A percentile compares a stretch with the other conserved stretches of the same genome.
Evolutionary conservation across 2,113 vertebrate species (phyloP).

Genomic region (Petaurus breviceps): DNA sequence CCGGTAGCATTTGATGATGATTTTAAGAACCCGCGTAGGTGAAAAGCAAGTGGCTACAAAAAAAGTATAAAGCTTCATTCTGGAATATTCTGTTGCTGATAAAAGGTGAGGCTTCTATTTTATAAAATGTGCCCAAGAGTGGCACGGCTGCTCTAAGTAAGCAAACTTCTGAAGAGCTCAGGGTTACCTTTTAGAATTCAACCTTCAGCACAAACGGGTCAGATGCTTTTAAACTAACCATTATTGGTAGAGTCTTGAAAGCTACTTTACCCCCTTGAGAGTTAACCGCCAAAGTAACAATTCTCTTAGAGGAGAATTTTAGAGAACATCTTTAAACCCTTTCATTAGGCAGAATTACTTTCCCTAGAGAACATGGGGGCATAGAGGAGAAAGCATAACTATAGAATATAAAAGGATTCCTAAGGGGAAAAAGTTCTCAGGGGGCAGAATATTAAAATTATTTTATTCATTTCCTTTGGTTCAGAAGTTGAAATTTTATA

Average conservation of each 20-base stretch:
- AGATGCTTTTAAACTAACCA: constrained; percentile 49
- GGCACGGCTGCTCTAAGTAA: background rate
- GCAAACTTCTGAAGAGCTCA: constrained; percentile 27
- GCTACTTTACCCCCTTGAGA: constrained; percentile 12
- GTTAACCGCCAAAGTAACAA: constrained; percentile 2
- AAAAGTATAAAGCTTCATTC: background rate
- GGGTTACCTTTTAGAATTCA: background rate
- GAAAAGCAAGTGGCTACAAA: constrained; percentile 11
- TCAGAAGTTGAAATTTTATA: constrained; percentile 30
- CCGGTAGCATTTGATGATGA: background rate
- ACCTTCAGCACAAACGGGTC: constrained; percentile 27
- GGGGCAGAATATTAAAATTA: constrained; percentile 30
- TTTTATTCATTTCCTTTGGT: background rate
- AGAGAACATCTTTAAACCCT: constrained; percentile 44
- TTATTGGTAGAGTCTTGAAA: constrained; percentile 29
- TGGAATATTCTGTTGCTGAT: constrained; percentile 37
- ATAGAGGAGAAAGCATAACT: constrained; percentile 17
- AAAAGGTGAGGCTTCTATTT: constrained; percentile 9
- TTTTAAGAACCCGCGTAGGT: background rate
- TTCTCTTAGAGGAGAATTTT: constrained; percentile 18
- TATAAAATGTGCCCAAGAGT: constrained; percentile 41
- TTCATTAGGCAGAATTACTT: constrained; percentile 29
- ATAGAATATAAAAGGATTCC: background rate
- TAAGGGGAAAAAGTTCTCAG: background rate
- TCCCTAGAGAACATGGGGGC: background rate